Evolutionary conservation across 2,888 invertebrate genomes (phyloP), one percentile per base, ranked within the genome.

Genomic region (Eucera pruinosa): DNA sequence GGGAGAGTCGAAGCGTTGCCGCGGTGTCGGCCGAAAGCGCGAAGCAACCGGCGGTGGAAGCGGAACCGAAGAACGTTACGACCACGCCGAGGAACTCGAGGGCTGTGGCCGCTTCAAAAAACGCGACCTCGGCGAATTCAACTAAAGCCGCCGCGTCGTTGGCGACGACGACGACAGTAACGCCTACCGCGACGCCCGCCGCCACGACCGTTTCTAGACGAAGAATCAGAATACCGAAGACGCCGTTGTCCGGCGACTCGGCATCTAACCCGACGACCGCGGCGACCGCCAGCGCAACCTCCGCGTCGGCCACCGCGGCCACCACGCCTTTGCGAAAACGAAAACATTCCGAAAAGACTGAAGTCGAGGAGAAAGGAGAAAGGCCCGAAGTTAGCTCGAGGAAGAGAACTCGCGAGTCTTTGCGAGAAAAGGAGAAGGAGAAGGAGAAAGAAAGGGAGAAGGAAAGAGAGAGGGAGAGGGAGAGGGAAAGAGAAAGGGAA

Each of bases 271-370:
- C 33, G 13, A 47, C 47, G 18, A 11, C 45, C 6, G 67, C 74
- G 2, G 11, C 13, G 1, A 18, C 18, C 1, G n/a, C 58, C 3
- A 64, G 71, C 3, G 4, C 73, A 2, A 27, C 27, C 2, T 15
- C 15, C 3, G 5, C 39, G 1, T 52, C 27, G 30, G n/a, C 27
- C 2, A 27, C 15, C 3, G 5, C 39, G 1, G 27, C 13, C 13
- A 65, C 74, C 2, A 81, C 85, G 1, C 85, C 88, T 43, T 71
- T 86, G 25, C 87, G 91, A 66, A 92, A 92, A 89, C 92, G 92
- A 62, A 92, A 91, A 91, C 91, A 91, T 91, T 92, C 92, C 89
- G 92, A 92, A 83, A 91, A 89, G 87, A 88, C 87, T 87, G 90
- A 88, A 74, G 36, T 68, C 33, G 91, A 91, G 25, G 90, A 91